Conservation (phyloP, 2,888 invertebrate species). For the Volucella inanis region DNA sequence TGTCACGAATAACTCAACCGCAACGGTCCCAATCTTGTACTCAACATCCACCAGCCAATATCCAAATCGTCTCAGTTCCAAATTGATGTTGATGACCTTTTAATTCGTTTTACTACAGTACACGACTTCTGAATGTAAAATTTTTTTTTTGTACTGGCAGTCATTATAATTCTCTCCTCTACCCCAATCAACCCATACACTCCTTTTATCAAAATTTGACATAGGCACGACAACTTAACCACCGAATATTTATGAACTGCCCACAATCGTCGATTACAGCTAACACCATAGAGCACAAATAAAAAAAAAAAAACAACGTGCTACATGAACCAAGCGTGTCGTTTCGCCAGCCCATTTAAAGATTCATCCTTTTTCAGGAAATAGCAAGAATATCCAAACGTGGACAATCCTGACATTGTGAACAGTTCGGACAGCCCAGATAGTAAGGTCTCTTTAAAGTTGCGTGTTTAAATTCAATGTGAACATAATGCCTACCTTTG, state of each 20-base stretch:
- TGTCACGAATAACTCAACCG: conserved; percentile 27
- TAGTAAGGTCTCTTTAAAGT: conserved; percentile 48
- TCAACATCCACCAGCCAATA: background rate
- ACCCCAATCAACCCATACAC: too few species aligned
- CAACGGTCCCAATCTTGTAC: background rate
- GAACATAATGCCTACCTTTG: conserved; percentile 66
- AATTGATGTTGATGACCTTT: conserved; percentile 47
- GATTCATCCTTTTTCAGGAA: too few species aligned
- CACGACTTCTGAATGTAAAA: conserved; percentile 42
- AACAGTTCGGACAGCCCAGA: background rate
- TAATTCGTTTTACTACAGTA: conserved; percentile 37
- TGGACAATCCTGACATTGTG: too few species aligned
- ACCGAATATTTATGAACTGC: conserved; percentile 72
- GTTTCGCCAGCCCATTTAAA: too few species aligned
- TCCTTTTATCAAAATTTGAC: conserved; percentile 65
- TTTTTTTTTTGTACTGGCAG: conserved; percentile 20
- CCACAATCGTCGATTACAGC: conserved; percentile 63
- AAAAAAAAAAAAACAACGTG: conserved; percentile 28
- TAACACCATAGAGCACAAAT: conserved; percentile 27
- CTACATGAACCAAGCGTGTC: too few species aligned
- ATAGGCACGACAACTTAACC: conserved; percentile 73
- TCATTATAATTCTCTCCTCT: conserved; percentile 48
- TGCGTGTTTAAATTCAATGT: conserved; percentile 63
- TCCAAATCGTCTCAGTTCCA: conserved; percentile 2
- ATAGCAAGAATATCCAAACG: too few species aligned